Base-by-base conservation (phyloP, 2,113 vertebrate species). In the Agelaius tricolor region DNA sequence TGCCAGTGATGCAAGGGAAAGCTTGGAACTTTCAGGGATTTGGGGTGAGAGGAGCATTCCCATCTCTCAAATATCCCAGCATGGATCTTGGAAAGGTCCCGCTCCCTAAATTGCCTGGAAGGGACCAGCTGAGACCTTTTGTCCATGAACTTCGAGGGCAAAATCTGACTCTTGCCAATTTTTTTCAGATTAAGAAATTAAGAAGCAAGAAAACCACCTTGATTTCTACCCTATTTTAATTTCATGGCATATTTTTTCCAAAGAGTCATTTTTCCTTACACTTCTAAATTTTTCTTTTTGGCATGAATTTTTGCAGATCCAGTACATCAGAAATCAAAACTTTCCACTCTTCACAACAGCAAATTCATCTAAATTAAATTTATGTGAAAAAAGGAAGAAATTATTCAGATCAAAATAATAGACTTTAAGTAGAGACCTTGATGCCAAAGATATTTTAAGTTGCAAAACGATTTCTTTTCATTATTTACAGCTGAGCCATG, bases 1-100 rank as follows among this genome's bases (percentile, higher is more conserved):
- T 35, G 8, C 28, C 1, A 0, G 12, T 17, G 23, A 18, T n/a
- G 9, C 8, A 65, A 31, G 8, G 2, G 15, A 43, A 37, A 33
- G 10, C 43, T 43, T 37, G 58, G 43, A 47, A 37, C 43, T 8
- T 19, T 19, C 15, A 18, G 21, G 19, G 37, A 44, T 87, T 63
- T 61, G 65, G 65, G 26, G 3, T 30, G 54, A 41, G 11, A 15
- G 6, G 44, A 37, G 2, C 1, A 0, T 43, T 46, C 4, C 63
- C 2, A 4, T 19, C 6, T 19, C 18, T 9, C 51, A 35, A 6
- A 55, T 10, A 10, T 44, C 46, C 57, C 14, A 26, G 11, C 6
- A 2, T 13, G 16, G 10, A 3, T 0, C 26, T 33, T 33, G 39
- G 13, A 12, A 47, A 44, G 7, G 2, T 35, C 66, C 23, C 58